Base-by-base conservation (phyloP, 1,140 invertebrate genomes). In the Apis dorsata region DNA sequence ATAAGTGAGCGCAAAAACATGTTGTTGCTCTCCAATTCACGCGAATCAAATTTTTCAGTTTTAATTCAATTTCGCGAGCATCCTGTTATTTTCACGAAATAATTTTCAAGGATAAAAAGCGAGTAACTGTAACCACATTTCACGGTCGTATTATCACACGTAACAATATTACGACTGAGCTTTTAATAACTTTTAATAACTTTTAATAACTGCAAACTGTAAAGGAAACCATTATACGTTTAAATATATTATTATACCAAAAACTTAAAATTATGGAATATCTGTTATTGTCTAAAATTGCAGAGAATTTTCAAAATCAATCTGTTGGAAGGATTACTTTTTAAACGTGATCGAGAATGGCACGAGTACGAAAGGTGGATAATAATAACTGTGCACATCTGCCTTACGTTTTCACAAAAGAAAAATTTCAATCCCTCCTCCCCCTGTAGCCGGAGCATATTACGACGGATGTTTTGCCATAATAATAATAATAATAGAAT, bases 401-500 rank as follows among this genome's bases (percentile, higher is more conserved):
- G 34, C 5, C 4, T 44, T 44, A 44, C 34, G 34, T 44, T 44
- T 44, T 44, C 34, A 5, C 34, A 44, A 44, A 44, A 44, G 34
- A 0, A 44, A 44, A 44, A 44, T 44, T 44, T 7, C 34, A 44
- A 44, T 4, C 2, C 34, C 5, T 4, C 34, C 34, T 34, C 34
- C 34, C 5, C 34, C 34, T 44, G 34, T 28, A n/a, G 11, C 7
- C 21, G 44, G 9, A 15, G n/a, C 17, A 49, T 8, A 21, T n/a
- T 60, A 60, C 12, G 44, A 70, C 21, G 55, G 34, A 70, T 13
- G n/a, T 19, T 49, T 60, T 12, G 13, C 12, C 17, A 11, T 73
- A 44, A 73, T 80, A 65, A 73, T 73, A 73, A 63, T 73, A 44
- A 73, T 80, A 73, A 73, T 73, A 73, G 11, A 55, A 80, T 73